These are phyloP conservation scores for Dasyornis broadbenti DNA, from an alignment of 2,113 vertebrate species.

Conservation along the genomic window DNA sequence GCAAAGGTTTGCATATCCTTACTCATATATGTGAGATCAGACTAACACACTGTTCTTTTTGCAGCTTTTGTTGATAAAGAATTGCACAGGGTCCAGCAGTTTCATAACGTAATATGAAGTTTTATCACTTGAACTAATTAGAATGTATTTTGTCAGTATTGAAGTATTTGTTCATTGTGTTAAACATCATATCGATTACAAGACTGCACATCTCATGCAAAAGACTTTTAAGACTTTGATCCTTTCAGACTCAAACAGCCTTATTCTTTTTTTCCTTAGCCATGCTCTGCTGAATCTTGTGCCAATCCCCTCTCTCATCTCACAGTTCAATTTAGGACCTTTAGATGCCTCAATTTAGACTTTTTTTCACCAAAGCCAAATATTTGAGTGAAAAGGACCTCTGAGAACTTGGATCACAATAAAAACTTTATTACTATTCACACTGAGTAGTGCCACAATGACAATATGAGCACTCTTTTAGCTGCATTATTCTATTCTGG, in stretches of 20 bases:
- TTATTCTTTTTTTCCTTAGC: neutral
- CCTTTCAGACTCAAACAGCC: neutral
- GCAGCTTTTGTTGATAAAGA: neutral
- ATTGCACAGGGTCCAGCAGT: neutral
- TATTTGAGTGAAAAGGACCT: neutral
- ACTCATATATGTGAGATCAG: neutral
- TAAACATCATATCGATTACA: neutral
- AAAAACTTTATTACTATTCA: neutral
- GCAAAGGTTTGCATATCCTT: neutral
- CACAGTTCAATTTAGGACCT: neutral
- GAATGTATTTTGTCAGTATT: neutral
- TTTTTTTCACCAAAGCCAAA: neutral
- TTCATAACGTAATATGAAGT: neutral
- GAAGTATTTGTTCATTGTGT: slow-evolving; percentile 23
- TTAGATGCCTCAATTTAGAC: neutral
- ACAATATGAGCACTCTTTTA: neutral
- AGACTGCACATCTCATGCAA: neutral
- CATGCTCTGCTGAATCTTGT: neutral
- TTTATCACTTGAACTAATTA: slow-evolving; percentile 32
- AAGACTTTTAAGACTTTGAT: slow-evolving; percentile 11
- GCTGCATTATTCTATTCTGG: neutral
- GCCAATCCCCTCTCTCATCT: neutral
- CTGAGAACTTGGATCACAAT: neutral
- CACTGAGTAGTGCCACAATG: neutral
- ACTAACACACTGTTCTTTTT: neutral